Conservation (phyloP, 1,140 invertebrate species). For the Cyclargus thomasi region DNA sequence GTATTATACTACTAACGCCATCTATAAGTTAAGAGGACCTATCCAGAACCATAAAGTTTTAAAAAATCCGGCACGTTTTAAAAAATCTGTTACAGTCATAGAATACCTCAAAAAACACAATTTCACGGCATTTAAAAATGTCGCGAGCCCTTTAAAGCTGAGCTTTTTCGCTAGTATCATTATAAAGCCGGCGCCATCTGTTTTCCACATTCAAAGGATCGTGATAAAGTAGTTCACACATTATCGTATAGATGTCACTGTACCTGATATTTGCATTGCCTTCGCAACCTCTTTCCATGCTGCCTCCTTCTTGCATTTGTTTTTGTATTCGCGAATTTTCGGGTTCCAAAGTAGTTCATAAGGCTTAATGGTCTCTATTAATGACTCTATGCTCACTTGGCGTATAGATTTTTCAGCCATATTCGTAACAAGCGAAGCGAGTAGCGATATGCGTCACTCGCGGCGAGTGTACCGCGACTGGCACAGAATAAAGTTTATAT, state of each 20-base stretch:
- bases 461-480: neutral
- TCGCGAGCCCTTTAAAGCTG: too few relatives aligned
- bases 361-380: neutral
- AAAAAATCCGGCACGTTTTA: too few relatives aligned
- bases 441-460: neutral
- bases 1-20: too few relatives aligned
- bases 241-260: conserved; percentile 6
- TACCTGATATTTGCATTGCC: conserved; percentile 14
- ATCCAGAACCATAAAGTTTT: too few relatives aligned
- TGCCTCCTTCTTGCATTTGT: neutral
- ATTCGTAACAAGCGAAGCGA: neutral
- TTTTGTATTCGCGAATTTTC: neutral
- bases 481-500: too few relatives aligned
- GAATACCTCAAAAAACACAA: too few relatives aligned
- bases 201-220: neutral
- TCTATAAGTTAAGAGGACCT: too few relatives aligned
- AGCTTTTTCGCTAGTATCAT: neutral
- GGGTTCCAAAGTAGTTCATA: conserved; percentile 12
- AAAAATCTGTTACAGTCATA: too few relatives aligned
- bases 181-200: neutral
- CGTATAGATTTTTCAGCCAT: too few relatives aligned
- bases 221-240: neutral
- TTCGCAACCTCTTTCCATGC: conserved; percentile 17
- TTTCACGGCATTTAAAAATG: too few relatives aligned
- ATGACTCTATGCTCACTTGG: neutral